Evolutionary conservation across 2,113 vertebrate genomes (phyloP).

Genomic region (human): DNA sequence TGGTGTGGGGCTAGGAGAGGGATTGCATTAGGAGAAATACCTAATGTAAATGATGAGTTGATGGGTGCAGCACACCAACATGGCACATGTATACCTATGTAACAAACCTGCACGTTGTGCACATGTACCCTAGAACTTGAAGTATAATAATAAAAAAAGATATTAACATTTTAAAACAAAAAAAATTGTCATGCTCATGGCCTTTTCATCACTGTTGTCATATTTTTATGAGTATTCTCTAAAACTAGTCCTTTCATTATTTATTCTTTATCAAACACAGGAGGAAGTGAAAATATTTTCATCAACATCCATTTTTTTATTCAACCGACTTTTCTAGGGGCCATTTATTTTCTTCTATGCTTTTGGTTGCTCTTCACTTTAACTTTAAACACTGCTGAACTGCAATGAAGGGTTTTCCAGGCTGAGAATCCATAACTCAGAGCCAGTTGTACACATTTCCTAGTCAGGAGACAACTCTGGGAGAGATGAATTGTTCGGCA

Average conservation of each 20-base stretch:
- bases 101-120: too few species aligned
- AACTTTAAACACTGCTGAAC: conserved; percentile 19
- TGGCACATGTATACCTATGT: too few species aligned
- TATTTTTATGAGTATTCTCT: not conserved
- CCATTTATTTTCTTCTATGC: not conserved
- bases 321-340: not conserved
- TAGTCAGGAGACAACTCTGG: conserved; percentile 50
- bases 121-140: too few species aligned
- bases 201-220: not conserved
- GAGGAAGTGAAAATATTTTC: not conserved
- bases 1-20: too few species aligned
- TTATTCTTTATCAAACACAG: not conserved
- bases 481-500: conserved; percentile 66
- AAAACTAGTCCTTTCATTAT: not conserved
- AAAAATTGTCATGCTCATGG: not conserved
- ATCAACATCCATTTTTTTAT: conserved; percentile 1
- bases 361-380: conserved; percentile 45
- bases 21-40: too few species aligned
- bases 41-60: too few species aligned
- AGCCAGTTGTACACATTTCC: conserved; percentile 29
- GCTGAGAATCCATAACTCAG: conserved; percentile 57
- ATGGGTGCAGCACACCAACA: too few species aligned
- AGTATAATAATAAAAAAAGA: too few species aligned
- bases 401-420: conserved; percentile 25
- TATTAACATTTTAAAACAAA: too few species aligned